Base-by-base conservation (phyloP, 1,140 invertebrate genomes). In the Cyphomyrmex costatus region DNA sequence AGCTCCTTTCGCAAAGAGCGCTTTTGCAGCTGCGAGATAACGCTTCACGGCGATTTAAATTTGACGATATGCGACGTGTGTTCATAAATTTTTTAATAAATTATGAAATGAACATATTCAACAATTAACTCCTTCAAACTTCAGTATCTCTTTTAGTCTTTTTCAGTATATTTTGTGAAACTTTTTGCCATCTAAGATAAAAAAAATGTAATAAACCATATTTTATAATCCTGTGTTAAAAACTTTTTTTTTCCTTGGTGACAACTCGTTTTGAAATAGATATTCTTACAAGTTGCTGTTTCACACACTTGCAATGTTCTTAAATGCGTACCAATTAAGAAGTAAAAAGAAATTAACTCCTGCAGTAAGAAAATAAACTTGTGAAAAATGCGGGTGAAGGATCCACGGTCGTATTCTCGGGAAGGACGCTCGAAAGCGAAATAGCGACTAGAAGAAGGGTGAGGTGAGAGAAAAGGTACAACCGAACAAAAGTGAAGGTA, bases 31-130 rank as follows among this genome's bases (percentile, higher is more conserved):
- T 33, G n/a, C 70, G 60, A 86, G 58, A 83, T 65, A 68, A 51
- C 87, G 56, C 87, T 77, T 63, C 58, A 21, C 3, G 46, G 21
- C 56, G 85, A 90, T 87, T 79, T 90, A 65, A 86, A 86, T 80
- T 86, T 86, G 53, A 56, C 49, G 2, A 83, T 83, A 83, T 83
- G 7, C 53, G n/a, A 24, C n/a, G 36, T 24, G 12, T 42, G 63
- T 46, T 33, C 24, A 27, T 42, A 82, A 82, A 60, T 21, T 74
- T 30, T 7, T 73, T 49, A 83, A 61, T 74, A 83, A 74, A 83
- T 61, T 42, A 33, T 56, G 42, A 24, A 4, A 36, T 42, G n/a
- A 6, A 66, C 6, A 4, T 24, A 70, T 2, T 6, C 33, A 24
- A 42, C 0, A 51, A 27, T 70, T 42, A n/a, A 68, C 36, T 14